A percentile compares a stretch with the other conserved stretches of the same genome.
Conservation (phyloP, 2,797 vertebrate genomes). For the Hapalemur alaotrensis region DNA sequence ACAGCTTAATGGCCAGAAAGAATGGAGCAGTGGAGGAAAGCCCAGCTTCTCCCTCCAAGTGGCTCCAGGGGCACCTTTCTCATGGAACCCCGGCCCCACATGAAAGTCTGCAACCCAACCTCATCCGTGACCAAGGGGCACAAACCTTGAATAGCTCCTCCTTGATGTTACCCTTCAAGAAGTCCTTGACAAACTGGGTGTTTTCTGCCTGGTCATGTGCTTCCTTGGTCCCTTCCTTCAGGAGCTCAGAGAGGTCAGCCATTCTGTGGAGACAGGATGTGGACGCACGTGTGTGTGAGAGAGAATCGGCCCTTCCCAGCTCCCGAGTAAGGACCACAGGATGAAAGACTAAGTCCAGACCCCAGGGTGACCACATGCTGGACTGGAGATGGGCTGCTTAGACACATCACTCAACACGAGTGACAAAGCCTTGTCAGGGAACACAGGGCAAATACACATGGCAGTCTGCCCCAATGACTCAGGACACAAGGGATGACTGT, state of each 20-base stretch:
- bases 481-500: not conserved
- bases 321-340: not conserved
- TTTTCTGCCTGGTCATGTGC: slow-evolving; percentile 95
- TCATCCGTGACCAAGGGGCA: not conserved
- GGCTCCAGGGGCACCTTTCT: not conserved
- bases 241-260: slow-evolving; percentile 94
- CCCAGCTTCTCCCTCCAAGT: not conserved
- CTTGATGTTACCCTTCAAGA: slow-evolving; percentile 93
- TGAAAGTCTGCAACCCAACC: not conserved
- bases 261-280: slow-evolving; percentile 82
- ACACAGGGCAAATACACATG: not conserved
- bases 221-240: slow-evolving; percentile 96
- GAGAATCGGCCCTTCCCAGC: not conserved
- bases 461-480: not conserved
- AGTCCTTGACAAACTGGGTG: slow-evolving; percentile 97
- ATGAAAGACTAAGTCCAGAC: not conserved
- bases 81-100: not conserved
- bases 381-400: not conserved
- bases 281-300: not conserved
- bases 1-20: not conserved
- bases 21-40: not conserved
- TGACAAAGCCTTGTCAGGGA: not conserved
- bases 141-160: slow-evolving; percentile 96
- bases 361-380: not conserved
- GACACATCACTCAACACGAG: not conserved